A percentile compares a stretch with the other conserved stretches of the same genome.
These are phyloP conservation scores for Thripadectes ignobilis DNA, from an alignment of 2,797 vertebrate species.

Conservation along the genomic window DNA sequence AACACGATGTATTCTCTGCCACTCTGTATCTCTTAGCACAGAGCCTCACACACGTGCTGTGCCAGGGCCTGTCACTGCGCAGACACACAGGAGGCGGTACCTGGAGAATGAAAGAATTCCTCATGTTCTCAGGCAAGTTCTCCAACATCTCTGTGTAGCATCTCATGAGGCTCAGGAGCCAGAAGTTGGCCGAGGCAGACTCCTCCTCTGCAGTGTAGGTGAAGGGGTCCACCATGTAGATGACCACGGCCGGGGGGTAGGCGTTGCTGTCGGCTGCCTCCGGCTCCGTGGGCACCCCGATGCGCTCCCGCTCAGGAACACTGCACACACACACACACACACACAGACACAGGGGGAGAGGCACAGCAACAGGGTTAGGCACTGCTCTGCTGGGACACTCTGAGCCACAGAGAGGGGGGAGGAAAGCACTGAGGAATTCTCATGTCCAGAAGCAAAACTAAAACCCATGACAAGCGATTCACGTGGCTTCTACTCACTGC, in stretches of 20 bases:
- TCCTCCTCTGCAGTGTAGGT: conserved; percentile 86
- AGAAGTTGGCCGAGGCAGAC: conserved; percentile 86
- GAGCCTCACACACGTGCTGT: neutral
- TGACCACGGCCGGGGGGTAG: conserved; percentile 90
- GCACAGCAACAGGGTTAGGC: neutral
- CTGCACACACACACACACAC: conserved; percentile 43
- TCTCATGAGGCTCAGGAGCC: conserved; percentile 93
- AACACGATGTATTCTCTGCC: neutral
- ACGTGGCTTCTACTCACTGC: neutral
- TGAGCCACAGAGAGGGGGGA: neutral
- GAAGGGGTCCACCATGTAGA: conserved; percentile 96
- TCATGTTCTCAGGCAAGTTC: conserved; percentile 88
- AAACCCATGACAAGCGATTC: rapidly evolving
- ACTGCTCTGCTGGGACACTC: neutral
- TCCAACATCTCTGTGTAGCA: conserved; percentile 96
- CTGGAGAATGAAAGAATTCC: conserved; percentile 92
- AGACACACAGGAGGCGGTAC: conserved; percentile 60
- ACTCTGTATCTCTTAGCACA: neutral
- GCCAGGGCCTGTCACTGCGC: neutral
- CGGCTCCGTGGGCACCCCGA: conserved; percentile 90
- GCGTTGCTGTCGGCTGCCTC: conserved; percentile 88
- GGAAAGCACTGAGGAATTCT: neutral
- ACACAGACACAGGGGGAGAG: neutral
- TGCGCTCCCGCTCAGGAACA: conserved; percentile 85
- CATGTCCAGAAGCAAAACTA: neutral